Percentiles rank a stretch among this genome's conserved stretches.
These are phyloP conservation scores for Cylas formicarius DNA, from an alignment of 1,140 invertebrate genomes.

Conservation along the genomic window DNA sequence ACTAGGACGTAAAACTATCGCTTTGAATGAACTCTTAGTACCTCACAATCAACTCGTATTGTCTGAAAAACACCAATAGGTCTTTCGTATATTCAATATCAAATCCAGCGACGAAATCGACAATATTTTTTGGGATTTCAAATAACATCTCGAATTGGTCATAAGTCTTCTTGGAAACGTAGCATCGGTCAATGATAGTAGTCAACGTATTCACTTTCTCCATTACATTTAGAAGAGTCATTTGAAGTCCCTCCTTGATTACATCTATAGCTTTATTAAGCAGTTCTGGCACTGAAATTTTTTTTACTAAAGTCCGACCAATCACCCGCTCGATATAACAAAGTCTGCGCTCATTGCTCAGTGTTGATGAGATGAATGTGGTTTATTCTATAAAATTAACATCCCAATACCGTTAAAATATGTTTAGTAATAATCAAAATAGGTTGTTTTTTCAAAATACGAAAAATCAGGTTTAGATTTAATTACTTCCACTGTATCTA, in stretches of 20 bases:
- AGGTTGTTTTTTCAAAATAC: no score
- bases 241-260: slow-evolving; percentile 46
- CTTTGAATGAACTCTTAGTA: slow-evolving; percentile 17
- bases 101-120: slow-evolving; percentile 1
- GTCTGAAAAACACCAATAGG: slow-evolving; percentile 50
- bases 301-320: no score
- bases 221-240: slow-evolving; percentile 51
- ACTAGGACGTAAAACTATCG: no score
- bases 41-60: slow-evolving; percentile 54
- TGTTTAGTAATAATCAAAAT: no score
- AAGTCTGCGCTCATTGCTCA: no score
- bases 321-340: no score
- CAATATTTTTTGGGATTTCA: slow-evolving; percentile 19
- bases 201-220: slow-evolving; percentile 54
- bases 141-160: slow-evolving; percentile 2
- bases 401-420: no score
- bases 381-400: no score
- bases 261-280: slow-evolving; percentile 51
- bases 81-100: slow-evolving; percentile 47
- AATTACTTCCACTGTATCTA: no score
- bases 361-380: no score
- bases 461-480: no score
- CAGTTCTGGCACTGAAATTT: slow-evolving; percentile 51
- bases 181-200: slow-evolving; percentile 46
- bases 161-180: slow-evolving; percentile 25